These are phyloP conservation scores for sheep (Ovis aries) DNA, from an alignment of 2,113 vertebrate species.

Conservation along the genomic window ARS-UI_Ramb_v3.0 NC_056069.1:70150001-70150500, in stretches of 20 bases:
- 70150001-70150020: no score
- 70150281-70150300: not conserved
- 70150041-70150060: no score
- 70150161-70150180: not conserved
- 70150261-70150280: not conserved
- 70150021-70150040: no score
- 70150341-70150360: rapidly evolving
- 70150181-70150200: not conserved
- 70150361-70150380: not conserved
- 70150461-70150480: not conserved
- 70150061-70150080: no score
- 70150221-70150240: not conserved
- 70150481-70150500: not conserved
- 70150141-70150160: not conserved
- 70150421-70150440: no score
- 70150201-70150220: not conserved
- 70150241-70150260: not conserved
- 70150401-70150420: no score
- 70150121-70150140: not conserved
- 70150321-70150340: no score
- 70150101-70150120: no score
- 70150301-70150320: not conserved
- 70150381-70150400: no score
- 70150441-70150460: not conserved
- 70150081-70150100: no score